Conservation (phyloP, 1,140 invertebrate genomes). For the Carcinoscorpius rotundicauda region DNA sequence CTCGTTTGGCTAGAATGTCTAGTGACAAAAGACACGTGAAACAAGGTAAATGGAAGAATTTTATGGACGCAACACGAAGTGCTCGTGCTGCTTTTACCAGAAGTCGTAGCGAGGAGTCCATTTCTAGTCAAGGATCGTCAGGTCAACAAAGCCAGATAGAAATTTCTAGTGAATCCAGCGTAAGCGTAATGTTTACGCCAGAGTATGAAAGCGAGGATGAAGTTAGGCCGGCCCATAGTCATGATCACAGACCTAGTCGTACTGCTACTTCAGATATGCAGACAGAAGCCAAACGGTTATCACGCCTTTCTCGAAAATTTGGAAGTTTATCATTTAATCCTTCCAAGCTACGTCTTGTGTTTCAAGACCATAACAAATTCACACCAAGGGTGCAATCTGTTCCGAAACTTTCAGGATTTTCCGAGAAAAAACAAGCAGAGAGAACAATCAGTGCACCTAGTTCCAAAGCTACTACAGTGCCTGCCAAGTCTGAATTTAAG, state of each 20-base stretch:
- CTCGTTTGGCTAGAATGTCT: slow-evolving; percentile 17
- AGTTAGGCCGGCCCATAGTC: background rate
- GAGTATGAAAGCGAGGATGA: background rate
- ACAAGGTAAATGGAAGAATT: slow-evolving; percentile 15
- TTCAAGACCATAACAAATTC: background rate
- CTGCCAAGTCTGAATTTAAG: background rate
- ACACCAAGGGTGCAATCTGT: background rate
- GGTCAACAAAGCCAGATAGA: slow-evolving; percentile 6
- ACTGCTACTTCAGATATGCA: background rate
- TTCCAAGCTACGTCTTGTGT: too few species aligned
- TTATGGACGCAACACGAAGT: slow-evolving; percentile 19
- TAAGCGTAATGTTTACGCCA: slow-evolving; percentile 1
- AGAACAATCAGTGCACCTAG: slow-evolving; percentile 10
- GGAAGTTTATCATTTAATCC: too few species aligned
- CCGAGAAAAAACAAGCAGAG: slow-evolving; percentile 1
- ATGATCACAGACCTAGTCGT: background rate
- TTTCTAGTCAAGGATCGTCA: slow-evolving; percentile 19
- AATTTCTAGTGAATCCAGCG: slow-evolving; percentile 7
- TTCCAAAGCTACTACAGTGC: slow-evolving; percentile 10
- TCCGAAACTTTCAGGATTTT: background rate
- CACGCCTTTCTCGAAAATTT: too few species aligned
- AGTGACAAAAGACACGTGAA: slow-evolving; percentile 20
- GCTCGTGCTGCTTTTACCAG: slow-evolving; percentile 18
- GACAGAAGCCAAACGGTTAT: background rate
- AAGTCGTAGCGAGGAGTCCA: slow-evolving; percentile 20